phyloP scores from a whole-genome alignment of 1,140 invertebrate species.

The Aplysia californica region DNA sequence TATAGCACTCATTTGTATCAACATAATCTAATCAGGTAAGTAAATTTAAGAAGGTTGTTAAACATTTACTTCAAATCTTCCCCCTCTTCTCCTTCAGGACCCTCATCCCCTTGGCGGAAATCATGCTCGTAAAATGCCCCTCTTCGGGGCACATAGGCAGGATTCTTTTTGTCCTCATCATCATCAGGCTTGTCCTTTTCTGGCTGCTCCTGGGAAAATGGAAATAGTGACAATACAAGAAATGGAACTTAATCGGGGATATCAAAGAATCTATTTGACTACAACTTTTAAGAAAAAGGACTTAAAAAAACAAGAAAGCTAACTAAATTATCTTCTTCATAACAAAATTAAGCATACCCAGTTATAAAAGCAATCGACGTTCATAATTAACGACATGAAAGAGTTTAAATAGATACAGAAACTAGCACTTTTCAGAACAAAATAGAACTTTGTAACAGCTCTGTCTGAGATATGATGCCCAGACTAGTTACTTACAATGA shows the following conservation, averaged over 20 bases:
- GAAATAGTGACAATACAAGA: conserved; percentile 47
- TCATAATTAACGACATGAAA: too few relatives aligned
- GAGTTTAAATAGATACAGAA: too few relatives aligned
- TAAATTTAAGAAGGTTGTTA: too few relatives aligned
- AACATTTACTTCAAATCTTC: conserved; percentile 36
- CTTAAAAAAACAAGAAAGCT: background rate
- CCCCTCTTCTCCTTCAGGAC: conserved; percentile 28
- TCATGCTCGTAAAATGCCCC: conserved; percentile 85
- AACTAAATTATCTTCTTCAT: background rate
- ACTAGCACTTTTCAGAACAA: too few relatives aligned
- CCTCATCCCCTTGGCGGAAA: conserved; percentile 14
- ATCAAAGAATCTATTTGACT: background rate
- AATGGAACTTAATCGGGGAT: too few relatives aligned
- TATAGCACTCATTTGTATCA: too few relatives aligned
- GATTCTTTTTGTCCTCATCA: conserved; percentile 95
- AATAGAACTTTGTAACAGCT: too few relatives aligned
- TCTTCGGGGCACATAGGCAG: conserved; percentile 95
- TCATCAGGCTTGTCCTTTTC: conserved; percentile 76
- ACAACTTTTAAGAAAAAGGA: background rate
- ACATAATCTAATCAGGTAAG: too few relatives aligned
- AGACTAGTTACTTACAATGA: too few relatives aligned
- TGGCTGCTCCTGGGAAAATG: conserved; percentile 54
- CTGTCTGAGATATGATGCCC: too few relatives aligned
- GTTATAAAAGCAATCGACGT: too few relatives aligned
- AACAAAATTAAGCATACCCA: too few relatives aligned